These are phyloP conservation scores for Umimayanthus kanabou DNA, from an alignment of 92 coral and sea anemone genomes.

Conservation along the genomic window DNA sequence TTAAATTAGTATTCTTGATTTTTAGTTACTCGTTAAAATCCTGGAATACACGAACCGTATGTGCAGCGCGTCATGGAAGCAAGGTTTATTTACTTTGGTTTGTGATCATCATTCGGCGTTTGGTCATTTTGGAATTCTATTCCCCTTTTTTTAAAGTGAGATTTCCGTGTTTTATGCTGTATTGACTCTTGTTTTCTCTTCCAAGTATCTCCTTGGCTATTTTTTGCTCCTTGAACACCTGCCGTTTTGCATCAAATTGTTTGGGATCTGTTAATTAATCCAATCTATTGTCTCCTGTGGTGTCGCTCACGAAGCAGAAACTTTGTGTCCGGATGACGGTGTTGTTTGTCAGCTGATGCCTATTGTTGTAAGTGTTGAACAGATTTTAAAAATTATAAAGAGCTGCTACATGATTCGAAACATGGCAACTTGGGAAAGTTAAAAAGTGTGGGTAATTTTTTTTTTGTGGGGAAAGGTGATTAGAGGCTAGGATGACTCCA, in stretches of 20 bases:
- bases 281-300: background rate
- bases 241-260: background rate
- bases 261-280: too few species aligned
- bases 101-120: background rate
- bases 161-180: background rate
- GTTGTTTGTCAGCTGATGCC: background rate
- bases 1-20: background rate
- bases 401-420: background rate
- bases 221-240: too few species aligned
- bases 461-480: too few species aligned
- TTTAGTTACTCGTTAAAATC: background rate
- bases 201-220: background rate
- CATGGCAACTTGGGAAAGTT: too few species aligned
- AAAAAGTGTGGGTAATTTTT: background rate
- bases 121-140: background rate
- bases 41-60: background rate
- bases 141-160: background rate
- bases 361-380: background rate
- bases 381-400: background rate
- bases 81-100: constrained; percentile 12
- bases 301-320: background rate
- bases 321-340: background rate
- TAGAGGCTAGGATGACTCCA: too few species aligned
- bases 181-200: background rate
- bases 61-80: background rate